A percentile compares a stretch with the other conserved stretches of the same genome.
Evolutionary conservation across 2,113 vertebrate genomes (phyloP).

Genomic region (Rallus limicola): DNA sequence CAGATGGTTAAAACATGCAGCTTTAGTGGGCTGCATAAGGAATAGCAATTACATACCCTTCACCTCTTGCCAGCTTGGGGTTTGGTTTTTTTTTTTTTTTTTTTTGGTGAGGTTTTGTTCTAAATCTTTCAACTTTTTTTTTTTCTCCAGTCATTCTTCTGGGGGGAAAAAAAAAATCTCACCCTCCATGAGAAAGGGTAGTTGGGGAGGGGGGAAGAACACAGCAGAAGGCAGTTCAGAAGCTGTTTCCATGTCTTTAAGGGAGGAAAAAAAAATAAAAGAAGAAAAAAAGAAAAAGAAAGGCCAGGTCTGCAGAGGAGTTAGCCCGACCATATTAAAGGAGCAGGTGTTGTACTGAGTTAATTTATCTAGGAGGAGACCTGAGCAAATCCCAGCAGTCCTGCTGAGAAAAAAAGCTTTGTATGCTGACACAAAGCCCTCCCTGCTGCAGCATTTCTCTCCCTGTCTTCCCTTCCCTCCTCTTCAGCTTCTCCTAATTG

Average conservation of each 20-base stretch:
- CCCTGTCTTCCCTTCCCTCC: neutral
- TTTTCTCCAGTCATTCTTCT: neutral
- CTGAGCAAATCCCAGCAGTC: conserved; percentile 55
- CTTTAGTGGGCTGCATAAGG: conserved; percentile 51
- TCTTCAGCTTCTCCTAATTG: neutral
- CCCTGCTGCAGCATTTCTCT: neutral
- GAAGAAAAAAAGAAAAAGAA: neutral
- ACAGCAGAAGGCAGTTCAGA: neutral
- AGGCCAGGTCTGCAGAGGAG: neutral
- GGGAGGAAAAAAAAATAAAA: neutral
- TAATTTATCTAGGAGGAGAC: conserved; percentile 54
- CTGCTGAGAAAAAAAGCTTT: conserved; percentile 3
- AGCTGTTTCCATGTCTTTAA: neutral
- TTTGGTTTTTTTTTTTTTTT: neutral
- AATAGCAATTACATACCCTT: conserved; percentile 47
- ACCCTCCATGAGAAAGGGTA: neutral
- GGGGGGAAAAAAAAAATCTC: neutral
- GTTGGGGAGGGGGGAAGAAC: neutral
- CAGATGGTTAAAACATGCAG: conserved; percentile 50
- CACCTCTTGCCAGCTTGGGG: neutral
- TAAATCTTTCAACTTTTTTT: neutral
- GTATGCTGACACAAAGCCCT: conserved; percentile 2
- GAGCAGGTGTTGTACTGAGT: conserved; percentile 20
- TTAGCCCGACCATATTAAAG: neutral
- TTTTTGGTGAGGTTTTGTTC: neutral